Evolutionary conservation across 2,113 vertebrate genomes (phyloP), one percentile per base, ranked within the genome.

Genomic region (Sterna hirundo): DNA sequence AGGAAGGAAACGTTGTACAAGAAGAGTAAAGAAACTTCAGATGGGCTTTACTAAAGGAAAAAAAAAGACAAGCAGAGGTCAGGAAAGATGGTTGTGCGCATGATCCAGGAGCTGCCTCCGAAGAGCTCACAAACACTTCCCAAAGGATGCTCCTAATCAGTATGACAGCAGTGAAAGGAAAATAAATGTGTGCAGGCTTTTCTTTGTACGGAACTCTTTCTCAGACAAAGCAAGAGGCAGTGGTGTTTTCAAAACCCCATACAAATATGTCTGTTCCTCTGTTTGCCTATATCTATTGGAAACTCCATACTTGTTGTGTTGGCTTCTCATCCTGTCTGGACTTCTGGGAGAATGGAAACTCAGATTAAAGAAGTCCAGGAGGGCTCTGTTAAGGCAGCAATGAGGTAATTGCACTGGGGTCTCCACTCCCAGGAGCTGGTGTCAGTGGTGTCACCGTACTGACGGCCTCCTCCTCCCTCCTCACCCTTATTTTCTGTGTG

Each of bases 311-410:
- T 10, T 38, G 14, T 26, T 81, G 9, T 10, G 5, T 2, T 46
- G 42, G 7, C 10, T 77, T 80, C 15, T 23, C 80, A 86, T 8
- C 13, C 21, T 34, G 6, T 21, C 27, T 69, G 54, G 47, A 65
- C 30, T 13, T 30, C 32, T 44, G 61, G 5, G 12, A 2, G 5
- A 62, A 75, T 62, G 10, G 15, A 89, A 68, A 11, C 18, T 72
- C 25, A 40, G 36, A 52, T 18, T 44, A 44, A 64, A 65, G 34
- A 38, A 65, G 13, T 26, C 15, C 22, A 27, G 19, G 34, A 76
- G 12, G 0, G 1, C 17, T 62, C 36, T 61, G 6, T 25, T 47
- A 71, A 29, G 12, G 13, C 32, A 52, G 18, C 0, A 0, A 15
- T 0, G 1, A 75, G 38, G 29, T 5, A 4, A 21, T 7, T 57